phyloP scores from a whole-genome alignment of 1,140 invertebrate species.

The Magallana angulata region DNA sequence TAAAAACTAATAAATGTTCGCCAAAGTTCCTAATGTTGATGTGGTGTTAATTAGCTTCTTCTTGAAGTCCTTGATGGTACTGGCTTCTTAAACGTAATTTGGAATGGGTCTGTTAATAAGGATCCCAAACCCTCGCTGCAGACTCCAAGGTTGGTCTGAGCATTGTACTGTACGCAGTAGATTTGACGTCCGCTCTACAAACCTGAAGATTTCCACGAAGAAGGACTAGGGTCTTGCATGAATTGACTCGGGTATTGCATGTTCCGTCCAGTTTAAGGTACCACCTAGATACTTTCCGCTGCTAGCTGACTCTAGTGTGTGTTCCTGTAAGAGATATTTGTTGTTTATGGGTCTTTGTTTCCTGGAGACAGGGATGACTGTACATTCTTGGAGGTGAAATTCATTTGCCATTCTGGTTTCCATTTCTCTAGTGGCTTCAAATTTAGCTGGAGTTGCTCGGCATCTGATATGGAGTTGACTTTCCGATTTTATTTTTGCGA shows the following conservation, averaged over 20 bases:
- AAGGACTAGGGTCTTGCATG: too few species aligned
- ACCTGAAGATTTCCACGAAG: too few species aligned
- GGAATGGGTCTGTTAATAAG: background rate
- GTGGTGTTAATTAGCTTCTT: background rate
- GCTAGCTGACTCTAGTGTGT: constrained; percentile 17
- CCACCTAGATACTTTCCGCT: constrained; percentile 16
- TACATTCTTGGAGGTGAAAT: constrained; percentile 42
- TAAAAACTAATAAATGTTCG: too few species aligned
- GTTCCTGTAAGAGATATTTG: constrained; percentile 18
- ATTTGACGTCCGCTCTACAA: too few species aligned
- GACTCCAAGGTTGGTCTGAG: constrained; percentile 48
- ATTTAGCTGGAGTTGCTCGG: background rate
- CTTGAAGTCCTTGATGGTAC: background rate
- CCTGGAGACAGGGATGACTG: constrained; percentile 30
- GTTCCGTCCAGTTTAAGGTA: constrained; percentile 38
- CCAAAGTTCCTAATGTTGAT: too few species aligned
- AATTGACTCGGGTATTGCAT: constrained; percentile 1
- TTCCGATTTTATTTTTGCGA: background rate
- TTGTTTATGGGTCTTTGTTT: constrained; percentile 9
- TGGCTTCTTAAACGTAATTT: background rate
- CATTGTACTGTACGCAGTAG: constrained; percentile 24
- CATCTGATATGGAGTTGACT: background rate
- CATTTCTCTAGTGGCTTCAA: background rate
- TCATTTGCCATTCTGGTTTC: background rate
- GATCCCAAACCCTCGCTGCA: constrained; percentile 48